These are phyloP conservation scores for Thereva nobilitata DNA, from an alignment of 2,888 invertebrate genomes.

Conservation along the genomic window DNA sequence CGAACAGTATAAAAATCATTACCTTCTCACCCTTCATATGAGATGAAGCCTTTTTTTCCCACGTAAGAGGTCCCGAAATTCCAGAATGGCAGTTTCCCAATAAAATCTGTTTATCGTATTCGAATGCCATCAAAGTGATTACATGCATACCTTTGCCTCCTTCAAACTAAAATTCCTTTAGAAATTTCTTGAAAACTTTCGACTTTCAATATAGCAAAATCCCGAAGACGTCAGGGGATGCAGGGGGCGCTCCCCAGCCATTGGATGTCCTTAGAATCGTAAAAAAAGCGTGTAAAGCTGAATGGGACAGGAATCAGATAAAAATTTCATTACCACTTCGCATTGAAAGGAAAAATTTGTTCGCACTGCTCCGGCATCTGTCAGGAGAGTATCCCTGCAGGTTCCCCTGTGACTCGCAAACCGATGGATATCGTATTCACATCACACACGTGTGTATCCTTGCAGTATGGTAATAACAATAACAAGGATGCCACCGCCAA, in stretches of 20 bases:
- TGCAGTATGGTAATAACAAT: slow-evolving; percentile 39
- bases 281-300: not conserved
- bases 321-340: slow-evolving; percentile 41
- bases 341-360: slow-evolving; percentile 25
- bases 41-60: too few relatives aligned
- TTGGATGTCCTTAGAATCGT: not conserved
- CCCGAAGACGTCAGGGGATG: not conserved
- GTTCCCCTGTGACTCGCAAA: not conserved
- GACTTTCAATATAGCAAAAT: not conserved
- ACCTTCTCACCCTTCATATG: too few relatives aligned
- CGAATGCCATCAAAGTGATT: slow-evolving; percentile 30
- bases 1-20: too few relatives aligned
- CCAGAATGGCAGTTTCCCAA: slow-evolving; percentile 28
- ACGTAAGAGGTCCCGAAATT: not conserved
- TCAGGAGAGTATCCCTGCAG: slow-evolving; percentile 24
- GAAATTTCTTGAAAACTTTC: slow-evolving; percentile 24
- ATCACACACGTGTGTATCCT: slow-evolving; percentile 33
- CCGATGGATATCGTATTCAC: slow-evolving; percentile 37
- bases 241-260: not conserved
- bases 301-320: slow-evolving; percentile 37
- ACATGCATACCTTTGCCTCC: slow-evolving; percentile 31
- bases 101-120: slow-evolving; percentile 32
- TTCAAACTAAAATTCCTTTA: slow-evolving; percentile 18
- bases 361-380: slow-evolving; percentile 2
- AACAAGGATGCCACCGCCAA: slow-evolving; percentile 35